These are phyloP conservation scores for Phalacrocorax pelagicus DNA, from an alignment of 2,113 vertebrate species.

Conservation along the genomic window DNA sequence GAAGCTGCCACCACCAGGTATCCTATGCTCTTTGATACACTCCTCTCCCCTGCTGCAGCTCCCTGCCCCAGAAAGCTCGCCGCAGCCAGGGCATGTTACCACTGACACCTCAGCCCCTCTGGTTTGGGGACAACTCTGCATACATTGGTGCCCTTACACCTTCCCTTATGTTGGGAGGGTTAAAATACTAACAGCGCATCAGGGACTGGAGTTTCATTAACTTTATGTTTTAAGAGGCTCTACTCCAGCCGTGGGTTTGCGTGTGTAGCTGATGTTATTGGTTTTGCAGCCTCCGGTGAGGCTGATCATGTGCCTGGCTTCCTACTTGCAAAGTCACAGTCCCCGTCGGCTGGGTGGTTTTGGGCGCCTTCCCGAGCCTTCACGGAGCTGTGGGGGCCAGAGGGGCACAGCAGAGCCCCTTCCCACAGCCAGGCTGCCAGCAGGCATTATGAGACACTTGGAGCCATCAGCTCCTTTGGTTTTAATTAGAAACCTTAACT, in stretches of 20 bases:
- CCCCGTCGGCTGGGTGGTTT: accelerated
- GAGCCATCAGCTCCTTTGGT: not conserved
- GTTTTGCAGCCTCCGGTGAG: not conserved
- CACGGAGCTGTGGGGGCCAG: accelerated
- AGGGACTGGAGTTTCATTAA: not conserved
- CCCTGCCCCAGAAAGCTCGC: not conserved
- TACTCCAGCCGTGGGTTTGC: accelerated
- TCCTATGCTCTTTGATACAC: not conserved
- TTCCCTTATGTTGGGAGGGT: not conserved
- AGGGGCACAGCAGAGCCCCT: not conserved
- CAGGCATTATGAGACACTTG: accelerated
- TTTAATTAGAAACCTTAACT: not conserved
- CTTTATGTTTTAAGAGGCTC: not conserved
- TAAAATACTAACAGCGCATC: not conserved
- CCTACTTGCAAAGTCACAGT: not conserved
- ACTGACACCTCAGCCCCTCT: accelerated
- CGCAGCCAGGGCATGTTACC: accelerated
- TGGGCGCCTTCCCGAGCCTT: not conserved
- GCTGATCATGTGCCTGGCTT: not conserved
- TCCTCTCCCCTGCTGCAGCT: not conserved
- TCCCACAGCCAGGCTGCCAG: not conserved
- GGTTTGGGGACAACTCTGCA: accelerated
- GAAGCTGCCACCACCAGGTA: accelerated
- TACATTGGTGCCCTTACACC: accelerated
- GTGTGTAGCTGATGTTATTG: accelerated